Conservation (phyloP, 1,140 invertebrate species). For the Brachionus asplanchnoidis region DNA sequence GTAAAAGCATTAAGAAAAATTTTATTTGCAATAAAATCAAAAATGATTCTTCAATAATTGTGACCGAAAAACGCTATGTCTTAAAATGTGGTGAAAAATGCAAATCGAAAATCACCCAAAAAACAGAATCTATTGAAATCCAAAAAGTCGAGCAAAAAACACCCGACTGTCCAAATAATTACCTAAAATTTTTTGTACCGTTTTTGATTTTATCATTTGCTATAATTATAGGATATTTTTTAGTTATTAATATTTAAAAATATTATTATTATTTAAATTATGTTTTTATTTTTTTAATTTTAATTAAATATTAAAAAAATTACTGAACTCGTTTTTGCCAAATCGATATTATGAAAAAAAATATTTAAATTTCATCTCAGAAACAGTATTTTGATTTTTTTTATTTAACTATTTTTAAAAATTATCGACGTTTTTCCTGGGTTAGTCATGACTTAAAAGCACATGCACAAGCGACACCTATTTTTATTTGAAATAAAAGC, state of each 20-base stretch:
- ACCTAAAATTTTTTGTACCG: not conserved
- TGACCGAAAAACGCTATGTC: slow-evolving; percentile 53
- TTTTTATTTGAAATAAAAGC: not conserved
- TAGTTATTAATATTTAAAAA: not conserved
- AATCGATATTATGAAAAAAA: not conserved
- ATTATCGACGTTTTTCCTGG: not conserved
- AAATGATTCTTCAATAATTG: slow-evolving; percentile 45
- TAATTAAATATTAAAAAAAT: too few relatives aligned
- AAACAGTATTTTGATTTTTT: not conserved
- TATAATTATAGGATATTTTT: not conserved
- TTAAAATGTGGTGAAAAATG: slow-evolving; percentile 10
- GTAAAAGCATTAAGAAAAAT: slow-evolving; percentile 72
- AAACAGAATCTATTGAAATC: not conserved
- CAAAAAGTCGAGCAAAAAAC: not conserved
- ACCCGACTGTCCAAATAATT: not conserved
- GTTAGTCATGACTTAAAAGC: not conserved
- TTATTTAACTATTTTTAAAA: not conserved
- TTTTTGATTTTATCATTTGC: not conserved
- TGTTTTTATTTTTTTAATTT: not conserved
- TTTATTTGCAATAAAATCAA: slow-evolving; percentile 62
- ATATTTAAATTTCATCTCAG: not conserved
- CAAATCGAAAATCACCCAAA: not conserved
- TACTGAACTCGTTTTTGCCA: too few relatives aligned
- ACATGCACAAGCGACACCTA: not conserved
- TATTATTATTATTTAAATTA: not conserved